Base-by-base conservation (phyloP, 2,888 invertebrate species). In the Plemyria rubiginata region DNA sequence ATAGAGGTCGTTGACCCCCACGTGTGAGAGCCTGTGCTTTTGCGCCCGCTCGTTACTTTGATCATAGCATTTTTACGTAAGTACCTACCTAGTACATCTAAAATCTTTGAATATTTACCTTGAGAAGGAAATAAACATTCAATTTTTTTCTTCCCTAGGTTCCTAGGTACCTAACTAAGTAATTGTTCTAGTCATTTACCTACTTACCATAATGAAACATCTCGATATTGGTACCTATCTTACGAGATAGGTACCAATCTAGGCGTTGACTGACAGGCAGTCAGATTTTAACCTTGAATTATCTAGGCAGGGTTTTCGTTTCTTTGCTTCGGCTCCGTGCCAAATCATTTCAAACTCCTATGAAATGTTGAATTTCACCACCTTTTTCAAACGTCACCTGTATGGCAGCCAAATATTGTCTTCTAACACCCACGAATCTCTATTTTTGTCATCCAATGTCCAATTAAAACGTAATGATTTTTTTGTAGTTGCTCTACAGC, bases 11-110 rank as follows among this genome's bases (percentile, higher is more conserved):
- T 65, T 55, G 67, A 67, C 65, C 69, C n/a, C 66, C 49, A 63
- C 66, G 63, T 66, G 79, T 78, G 75, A 81, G 78, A 79, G 79
- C 45, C 54, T 79, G 78, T 78, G 22, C 79, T 81, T 78, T 82
- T 85, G 84, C 78, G 46, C 12, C 40, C 51, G 41, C 38, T 28
- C 40, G 53, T 16, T 22, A 46, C 43, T 45, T 38, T 46, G 41
- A 50, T 29, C 40, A 22, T 38, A 28, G 15, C n/a, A 48, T 55
- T 55, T 22, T 13, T 40, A 53, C 40, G 16, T 45, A 16, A 38
- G n/a, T n/a, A n/a, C n/a, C n/a, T n/a, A n/a, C n/a, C n/a, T n/a
- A n/a, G n/a, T n/a, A n/a, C 4, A 38, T 32, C 32, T 32, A 8
- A 22, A 8, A 38, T 38, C 36, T 38, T 11, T 38, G 9, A 38